Base-by-base conservation (phyloP, 1,140 invertebrate genomes). In the Pseudoatta argentina region DNA sequence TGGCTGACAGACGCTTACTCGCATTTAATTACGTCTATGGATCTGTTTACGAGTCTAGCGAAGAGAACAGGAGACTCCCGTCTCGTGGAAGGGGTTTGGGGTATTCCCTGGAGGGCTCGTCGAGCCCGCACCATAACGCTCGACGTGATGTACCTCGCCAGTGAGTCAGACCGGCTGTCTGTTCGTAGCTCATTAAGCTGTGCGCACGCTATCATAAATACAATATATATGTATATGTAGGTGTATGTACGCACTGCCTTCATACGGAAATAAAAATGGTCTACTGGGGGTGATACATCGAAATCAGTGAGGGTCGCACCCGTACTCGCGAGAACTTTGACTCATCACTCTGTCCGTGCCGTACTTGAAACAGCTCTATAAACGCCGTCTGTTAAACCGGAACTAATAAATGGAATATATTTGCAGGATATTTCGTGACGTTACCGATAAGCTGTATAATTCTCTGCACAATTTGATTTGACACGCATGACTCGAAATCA, bases 101-200 rank as follows among this genome's bases (percentile, higher is more conserved):
- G 48, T 85, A 82, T 89, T 75, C 64, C 61, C 75, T 7, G 59
- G 79, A 67, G 87, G 71, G 61, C 64, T 34, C 78, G 72, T 51
- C 39, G 53, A 63, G 71, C 67, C 53, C 67, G 30, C 53, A 61
- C 67, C 21, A 72, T 85, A 61, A 85, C 77, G 86, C 77, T 66
- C 75, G 57, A 51, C 24, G 63, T 55, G 83, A 27, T 79, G 85
- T 76, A 48, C 73, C 67, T 2, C 30, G 44, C 27, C 34, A 71
- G 57, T 89, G 88, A 89, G 73, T 89, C 88, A 89, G 83, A 88
- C 86, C 88, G 82, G 48, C 86, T 87, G 88, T 87, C 64, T 82
- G 61, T 86, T 51, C 88, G 59, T 87, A 86, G 48, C 79, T 89
- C 86, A 76, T 89, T 89, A 89, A 63, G 76, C 10, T 14, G 51